Conservation (phyloP, 23 tunicate species). For the Corella eumyota region DNA sequence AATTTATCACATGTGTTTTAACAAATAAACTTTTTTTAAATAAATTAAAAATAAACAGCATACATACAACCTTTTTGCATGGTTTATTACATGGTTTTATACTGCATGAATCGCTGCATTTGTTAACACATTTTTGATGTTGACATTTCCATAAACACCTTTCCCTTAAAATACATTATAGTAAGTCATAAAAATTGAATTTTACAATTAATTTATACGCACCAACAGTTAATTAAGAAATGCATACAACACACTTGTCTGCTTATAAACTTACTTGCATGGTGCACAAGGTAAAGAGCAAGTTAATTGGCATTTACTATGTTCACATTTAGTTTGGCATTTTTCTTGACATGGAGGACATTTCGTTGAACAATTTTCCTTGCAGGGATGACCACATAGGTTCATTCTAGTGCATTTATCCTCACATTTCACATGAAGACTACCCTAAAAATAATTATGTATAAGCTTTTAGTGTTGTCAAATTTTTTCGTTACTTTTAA, state of each 20-base stretch:
- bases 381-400: constrained; percentile 85
- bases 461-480: neutral
- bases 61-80: constrained; percentile 18
- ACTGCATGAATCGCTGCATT: constrained; percentile 77
- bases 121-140: constrained; percentile 36
- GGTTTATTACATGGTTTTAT: constrained; percentile 60
- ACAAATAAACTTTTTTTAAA: neutral
- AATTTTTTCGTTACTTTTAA: neutral
- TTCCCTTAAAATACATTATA: constrained; percentile 29
- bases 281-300: constrained; percentile 57
- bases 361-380: constrained; percentile 28
- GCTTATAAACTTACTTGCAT: constrained; percentile 30
- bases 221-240: no score
- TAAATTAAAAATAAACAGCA: no score
- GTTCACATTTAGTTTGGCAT: constrained; percentile 67
- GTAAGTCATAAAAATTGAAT: no score
- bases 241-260: neutral
- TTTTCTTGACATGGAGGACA: constrained; percentile 78
- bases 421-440: constrained; percentile 58
- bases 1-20: neutral
- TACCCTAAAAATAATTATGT: constrained; percentile 27
- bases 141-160: constrained; percentile 60
- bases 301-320: constrained; percentile 46
- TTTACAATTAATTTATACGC: no score
- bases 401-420: constrained; percentile 42